A percentile compares a stretch with the other conserved stretches of the same genome.
Evolutionary conservation across 1,140 invertebrate genomes (phyloP).

Genomic region (Brachionus plicatilis): DNA sequence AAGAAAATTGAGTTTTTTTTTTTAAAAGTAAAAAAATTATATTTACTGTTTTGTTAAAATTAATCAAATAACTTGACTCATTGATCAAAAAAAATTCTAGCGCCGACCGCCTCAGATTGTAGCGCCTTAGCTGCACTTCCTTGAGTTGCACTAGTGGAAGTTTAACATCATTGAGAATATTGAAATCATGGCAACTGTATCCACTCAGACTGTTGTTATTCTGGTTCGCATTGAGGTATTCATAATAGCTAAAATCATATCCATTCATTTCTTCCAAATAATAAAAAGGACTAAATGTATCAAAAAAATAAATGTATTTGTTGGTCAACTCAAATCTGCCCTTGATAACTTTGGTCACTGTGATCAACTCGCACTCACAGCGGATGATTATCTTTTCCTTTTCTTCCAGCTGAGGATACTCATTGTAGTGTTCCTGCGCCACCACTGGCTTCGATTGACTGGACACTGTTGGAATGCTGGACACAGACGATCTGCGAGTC

Average conservation of each 20-base stretch:
- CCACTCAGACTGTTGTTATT: neutral
- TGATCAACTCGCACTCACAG: constrained; percentile 65
- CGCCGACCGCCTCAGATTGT: constrained; percentile 64
- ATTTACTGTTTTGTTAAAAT: constrained; percentile 63
- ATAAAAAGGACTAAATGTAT: constrained; percentile 57
- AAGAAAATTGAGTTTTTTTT: neutral
- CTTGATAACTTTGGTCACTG: constrained; percentile 63
- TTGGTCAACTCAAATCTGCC: constrained; percentile 65
- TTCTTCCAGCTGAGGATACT: constrained; percentile 23
- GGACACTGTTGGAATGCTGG: neutral
- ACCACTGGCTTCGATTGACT: neutral
- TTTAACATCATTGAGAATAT: constrained; percentile 53
- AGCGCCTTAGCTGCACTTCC: constrained; percentile 64
- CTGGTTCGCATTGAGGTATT: neutral
- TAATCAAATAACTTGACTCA: constrained; percentile 66
- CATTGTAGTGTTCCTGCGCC: neutral
- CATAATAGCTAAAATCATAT: constrained; percentile 37
- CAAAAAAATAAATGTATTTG: constrained; percentile 63
- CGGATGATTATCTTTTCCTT: constrained; percentile 57
- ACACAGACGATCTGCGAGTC: neutral
- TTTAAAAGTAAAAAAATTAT: constrained; percentile 4
- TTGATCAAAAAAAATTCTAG: constrained; percentile 65
- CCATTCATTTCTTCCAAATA: neutral
- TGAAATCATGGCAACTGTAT: constrained; percentile 43
- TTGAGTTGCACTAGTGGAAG: constrained; percentile 61